Evolutionary conservation across 1,140 invertebrate genomes (phyloP), one percentile per base, ranked within the genome.

Genomic region (Drosophila melanica): DNA sequence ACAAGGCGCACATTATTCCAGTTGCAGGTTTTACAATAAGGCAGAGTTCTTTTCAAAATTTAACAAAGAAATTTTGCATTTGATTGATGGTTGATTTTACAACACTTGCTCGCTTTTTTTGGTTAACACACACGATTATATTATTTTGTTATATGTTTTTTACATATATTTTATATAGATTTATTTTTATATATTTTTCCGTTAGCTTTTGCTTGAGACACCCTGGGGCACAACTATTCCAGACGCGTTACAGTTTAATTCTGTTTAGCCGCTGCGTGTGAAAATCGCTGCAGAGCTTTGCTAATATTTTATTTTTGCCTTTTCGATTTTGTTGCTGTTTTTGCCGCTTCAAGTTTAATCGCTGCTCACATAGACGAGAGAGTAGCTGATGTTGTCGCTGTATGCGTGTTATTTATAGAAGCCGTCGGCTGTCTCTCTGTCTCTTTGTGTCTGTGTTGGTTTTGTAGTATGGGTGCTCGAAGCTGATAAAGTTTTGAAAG

Each of bases 371-470:
- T 41, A 66, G 53, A 66, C 53, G 54, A 53, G 64, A 72, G 69
- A 67, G 69, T 48, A 58, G 35, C 44, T 57, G 66, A 45, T 51
- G 11, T n/a, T 42, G 53, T 66, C 33, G 48, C 20, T 69, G 81
- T 86, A 59, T 76, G 67, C 20, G 75, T 86, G 82, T 86, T 87
- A 82, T 86, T 74, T 74, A 74, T 74, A 69, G 44, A 45, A 55
- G 57, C 14, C 51, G 30, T n/a, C 20, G 16, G 18, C n/a, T 54
- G n/a, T 48, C 35, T 33, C 23, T 20, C 27, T 33, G 14, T 20
- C 27, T 37, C 10, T 39, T 35, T 18, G 14, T 10, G n/a, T 30
- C 20, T 12, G 50, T 54, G 42, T 67, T 71, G 20, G 53, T 23
- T n/a, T 47, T n/a, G 9, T 47, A 16, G 30, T 48, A 47, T 60